Base-by-base conservation (phyloP, 2,888 invertebrate species). In the Xiphydria camelus region DNA sequence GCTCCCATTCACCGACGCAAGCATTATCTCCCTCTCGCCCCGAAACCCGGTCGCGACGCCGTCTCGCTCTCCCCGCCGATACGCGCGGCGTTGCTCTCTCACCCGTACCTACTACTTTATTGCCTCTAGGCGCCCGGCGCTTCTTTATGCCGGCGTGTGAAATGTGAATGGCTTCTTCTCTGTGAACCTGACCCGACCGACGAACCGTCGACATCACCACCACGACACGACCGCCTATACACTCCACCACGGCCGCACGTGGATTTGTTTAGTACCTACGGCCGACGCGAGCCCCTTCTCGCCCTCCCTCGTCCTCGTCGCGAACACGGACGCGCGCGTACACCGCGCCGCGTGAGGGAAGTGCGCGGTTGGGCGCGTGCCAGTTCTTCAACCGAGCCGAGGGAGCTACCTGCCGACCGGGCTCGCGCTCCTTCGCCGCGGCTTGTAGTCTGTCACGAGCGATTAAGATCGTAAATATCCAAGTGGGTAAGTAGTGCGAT, bases 91-190 rank as follows among this genome's bases (percentile, higher is more conserved):
- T 10, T 26, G 26, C 12, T 26, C 10, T 14, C 10, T 26, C 26
- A 4, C 5, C 29, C 29, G 14, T 29, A 29, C 5, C 29, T 29
- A 29, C 29, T 29, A 29, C 57, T 66, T 66, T 64, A 64, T 62
- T 59, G 60, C 58, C 58, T 53, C 54, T 49, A 58, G 62, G 62
- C 64, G 61, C 53, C 60, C 18, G 49, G 35, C 45, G 48, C 49
- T 53, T 63, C 62, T 63, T 62, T 61, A 57, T 59, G 48, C 45
- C 54, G 47, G 37, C 45, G 51, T 51, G 53, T 48, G 43, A 62
- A 64, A 56, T 64, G 64, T 65, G 63, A 63, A 68, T 65, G 64
- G 61, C 62, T 68, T 59, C n/a, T n/a, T n/a, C n/a, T n/a, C 54
- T 41, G 57, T 61, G 64, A 64, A 62, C 62, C 61, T 66, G 62